A percentile compares a stretch with the other conserved stretches of the same genome.
These are phyloP conservation scores for Astropecten irregularis DNA, from an alignment of 53 echinoderm and acorn worm genomes.

Conservation along the genomic window DNA sequence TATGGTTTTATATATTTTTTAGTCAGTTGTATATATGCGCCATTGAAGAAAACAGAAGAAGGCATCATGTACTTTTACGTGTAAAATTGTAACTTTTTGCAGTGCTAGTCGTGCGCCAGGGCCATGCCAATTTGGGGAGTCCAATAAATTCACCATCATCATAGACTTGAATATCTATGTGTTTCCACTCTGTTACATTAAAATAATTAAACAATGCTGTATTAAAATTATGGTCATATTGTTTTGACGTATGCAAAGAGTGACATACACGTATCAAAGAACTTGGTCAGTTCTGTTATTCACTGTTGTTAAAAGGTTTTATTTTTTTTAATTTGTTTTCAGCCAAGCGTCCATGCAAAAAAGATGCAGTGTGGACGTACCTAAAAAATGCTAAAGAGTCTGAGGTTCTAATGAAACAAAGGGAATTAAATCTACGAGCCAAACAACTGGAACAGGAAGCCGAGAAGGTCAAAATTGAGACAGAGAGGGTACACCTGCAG, in stretches of 20 bases:
- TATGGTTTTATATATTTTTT: background rate
- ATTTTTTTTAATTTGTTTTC: background rate
- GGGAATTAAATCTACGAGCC: background rate
- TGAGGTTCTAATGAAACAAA: background rate
- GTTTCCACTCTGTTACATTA: background rate
- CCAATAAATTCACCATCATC: background rate
- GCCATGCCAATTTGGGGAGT: background rate
- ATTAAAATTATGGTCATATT: background rate
- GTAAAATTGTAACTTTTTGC: background rate
- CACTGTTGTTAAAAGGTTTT: background rate
- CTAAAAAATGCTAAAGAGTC: background rate
- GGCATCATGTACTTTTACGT: background rate
- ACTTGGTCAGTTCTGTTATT: background rate
- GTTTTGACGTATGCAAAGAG: background rate
- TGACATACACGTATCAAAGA: background rate
- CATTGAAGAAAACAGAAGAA: no score
- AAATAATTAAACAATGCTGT: background rate
- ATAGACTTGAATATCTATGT: background rate
- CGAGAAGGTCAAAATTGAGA: slow-evolving; percentile 14
- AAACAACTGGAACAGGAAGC: slow-evolving; percentile 2
- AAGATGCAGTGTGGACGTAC: background rate
- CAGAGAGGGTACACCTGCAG: background rate
- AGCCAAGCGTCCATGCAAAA: background rate
- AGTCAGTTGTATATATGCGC: background rate
- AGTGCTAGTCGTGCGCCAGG: background rate